phyloP scores from a whole-genome alignment of 2,888 invertebrate species.

The Drosophila incognita region DNA sequence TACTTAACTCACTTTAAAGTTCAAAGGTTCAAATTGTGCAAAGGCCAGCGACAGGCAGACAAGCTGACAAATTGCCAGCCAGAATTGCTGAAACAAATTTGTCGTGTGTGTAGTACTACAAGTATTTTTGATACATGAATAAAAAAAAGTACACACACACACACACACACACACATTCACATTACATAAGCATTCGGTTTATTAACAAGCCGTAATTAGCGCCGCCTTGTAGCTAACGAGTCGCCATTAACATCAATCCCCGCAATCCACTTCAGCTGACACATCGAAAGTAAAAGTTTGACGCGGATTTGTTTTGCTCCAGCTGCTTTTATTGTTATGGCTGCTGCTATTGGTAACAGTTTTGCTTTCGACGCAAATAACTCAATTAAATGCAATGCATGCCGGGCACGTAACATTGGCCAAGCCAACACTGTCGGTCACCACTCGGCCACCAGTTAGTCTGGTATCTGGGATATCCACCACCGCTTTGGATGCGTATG shows the following conservation, averaged over 20 bases:
- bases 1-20: slow-evolving; percentile 60
- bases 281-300: slow-evolving; percentile 72
- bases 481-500: slow-evolving; percentile 53
- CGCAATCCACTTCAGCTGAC: slow-evolving; percentile 25
- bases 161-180: background rate
- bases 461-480: background rate
- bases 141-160: background rate
- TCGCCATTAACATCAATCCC: slow-evolving; percentile 29
- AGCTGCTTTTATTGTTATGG: slow-evolving; percentile 31
- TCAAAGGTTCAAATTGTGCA: slow-evolving; percentile 65
- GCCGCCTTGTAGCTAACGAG: slow-evolving; percentile 41
- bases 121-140: slow-evolving; percentile 21
- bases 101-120: background rate
- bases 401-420: slow-evolving; percentile 70
- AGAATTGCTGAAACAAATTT: slow-evolving; percentile 9
- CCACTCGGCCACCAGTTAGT: background rate
- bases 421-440: slow-evolving; percentile 37
- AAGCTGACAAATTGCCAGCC: slow-evolving; percentile 48
- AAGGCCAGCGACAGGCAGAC: slow-evolving; percentile 60
- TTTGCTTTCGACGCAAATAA: slow-evolving; percentile 61
- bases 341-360: slow-evolving; percentile 48
- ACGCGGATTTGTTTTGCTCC: slow-evolving; percentile 48
- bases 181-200: slow-evolving; percentile 66
- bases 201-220: slow-evolving; percentile 66
- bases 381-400: slow-evolving; percentile 63